phyloP scores from a whole-genome alignment of 2,888 invertebrate genomes.

The Macrophya annulata region DNA sequence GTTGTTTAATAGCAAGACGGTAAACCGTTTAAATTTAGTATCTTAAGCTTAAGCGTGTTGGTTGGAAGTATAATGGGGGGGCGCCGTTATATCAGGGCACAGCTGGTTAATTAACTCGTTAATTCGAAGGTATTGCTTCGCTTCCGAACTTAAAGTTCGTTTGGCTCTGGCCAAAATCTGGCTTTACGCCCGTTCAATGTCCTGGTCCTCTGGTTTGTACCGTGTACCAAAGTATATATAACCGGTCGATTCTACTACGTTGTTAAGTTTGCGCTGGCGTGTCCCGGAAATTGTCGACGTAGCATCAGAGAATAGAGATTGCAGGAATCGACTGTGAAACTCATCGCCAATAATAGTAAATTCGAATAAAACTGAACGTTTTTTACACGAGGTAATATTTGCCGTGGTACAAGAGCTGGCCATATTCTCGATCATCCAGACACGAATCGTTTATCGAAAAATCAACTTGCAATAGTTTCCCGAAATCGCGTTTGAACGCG shows the following conservation, averaged over 20 bases:
- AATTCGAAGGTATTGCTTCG: constrained; percentile 46
- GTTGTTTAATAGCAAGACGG: constrained; percentile 3
- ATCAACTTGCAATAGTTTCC: background rate
- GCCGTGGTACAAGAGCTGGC: background rate
- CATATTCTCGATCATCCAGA: background rate
- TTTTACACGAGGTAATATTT: background rate
- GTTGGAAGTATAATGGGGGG: background rate
- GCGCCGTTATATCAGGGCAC: constrained; percentile 14
- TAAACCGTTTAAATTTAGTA: constrained; percentile 9
- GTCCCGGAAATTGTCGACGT: constrained; percentile 54
- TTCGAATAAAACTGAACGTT: background rate
- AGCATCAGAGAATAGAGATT: constrained; percentile 19
- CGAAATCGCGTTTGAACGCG: too few species aligned
- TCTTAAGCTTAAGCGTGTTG: background rate
- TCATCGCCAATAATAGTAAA: constrained; percentile 19
- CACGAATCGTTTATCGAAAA: background rate
- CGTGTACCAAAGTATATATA: background rate
- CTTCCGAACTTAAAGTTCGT: constrained; percentile 41
- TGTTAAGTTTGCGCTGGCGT: constrained; percentile 51
- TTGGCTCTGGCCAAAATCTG: constrained; percentile 23
- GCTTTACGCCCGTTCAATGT: constrained; percentile 31
- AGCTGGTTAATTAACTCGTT: constrained; percentile 53
- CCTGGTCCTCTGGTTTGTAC: background rate
- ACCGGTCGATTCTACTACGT: constrained; percentile 36
- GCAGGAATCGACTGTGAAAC: constrained; percentile 4